Evolutionary conservation across 2,888 invertebrate species (phyloP).

Genomic region (Drosophila hamatofila): DNA sequence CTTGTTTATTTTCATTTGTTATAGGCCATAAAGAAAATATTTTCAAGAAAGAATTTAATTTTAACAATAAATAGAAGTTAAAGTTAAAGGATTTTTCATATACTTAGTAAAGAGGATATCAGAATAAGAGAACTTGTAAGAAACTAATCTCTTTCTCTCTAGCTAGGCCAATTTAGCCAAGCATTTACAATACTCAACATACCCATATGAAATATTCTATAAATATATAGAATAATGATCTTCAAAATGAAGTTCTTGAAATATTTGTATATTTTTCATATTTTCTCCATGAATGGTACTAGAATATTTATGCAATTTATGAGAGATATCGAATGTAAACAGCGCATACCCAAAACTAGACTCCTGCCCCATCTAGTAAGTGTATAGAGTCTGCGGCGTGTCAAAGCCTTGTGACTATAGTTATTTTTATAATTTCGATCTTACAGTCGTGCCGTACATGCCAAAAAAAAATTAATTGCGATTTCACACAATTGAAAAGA

Average conservation of each 20-base stretch:
- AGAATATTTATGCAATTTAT: too few species aligned
- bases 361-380: not conserved
- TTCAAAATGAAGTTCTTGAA: not conserved
- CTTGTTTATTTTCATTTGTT: too few species aligned
- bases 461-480: conserved; percentile 38
- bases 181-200: not conserved
- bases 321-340: too few species aligned
- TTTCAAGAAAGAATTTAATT: too few species aligned
- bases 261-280: too few species aligned
- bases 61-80: too few species aligned
- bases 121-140: not conserved
- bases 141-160: not conserved
- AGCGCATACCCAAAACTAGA: too few species aligned
- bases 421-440: conserved; percentile 12
- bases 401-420: not conserved
- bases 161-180: not conserved
- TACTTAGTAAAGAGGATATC: not conserved
- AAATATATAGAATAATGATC: not conserved
- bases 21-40: too few species aligned
- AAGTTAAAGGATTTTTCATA: too few species aligned
- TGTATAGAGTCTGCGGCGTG: not conserved
- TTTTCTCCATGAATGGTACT: too few species aligned
- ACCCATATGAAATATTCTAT: not conserved
- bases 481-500: conserved; percentile 56
- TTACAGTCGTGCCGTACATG: conserved; percentile 13